Evolutionary conservation across 2,797 vertebrate species (phyloP), one percentile per base, ranked within the genome.

Genomic region (Enteromius argenteus): DNA sequence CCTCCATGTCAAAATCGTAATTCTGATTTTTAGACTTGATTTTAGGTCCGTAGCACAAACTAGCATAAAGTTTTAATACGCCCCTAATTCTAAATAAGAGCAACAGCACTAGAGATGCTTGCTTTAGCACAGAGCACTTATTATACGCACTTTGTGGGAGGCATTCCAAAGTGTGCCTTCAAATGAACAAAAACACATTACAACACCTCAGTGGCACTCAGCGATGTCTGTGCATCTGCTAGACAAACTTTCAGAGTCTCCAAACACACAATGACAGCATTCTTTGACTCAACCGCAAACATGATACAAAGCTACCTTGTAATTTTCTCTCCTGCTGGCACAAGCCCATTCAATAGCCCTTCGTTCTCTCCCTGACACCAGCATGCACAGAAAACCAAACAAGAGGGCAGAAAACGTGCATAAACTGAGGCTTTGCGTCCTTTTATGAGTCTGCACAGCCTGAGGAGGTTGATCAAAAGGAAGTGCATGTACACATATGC

Each of bases 181-280:
- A 60, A 35, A 49, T 64, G 42, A 73, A 53, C 58, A 75, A 74
- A 74, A 67, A 66, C 44, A 51, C 46, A 67, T 37, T 21, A 53
- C 71, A 30, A 49, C 44, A 66, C 71, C 72, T 68, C 6, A 71
- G 13, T 5, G 35, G 81, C 44, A 56, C 81, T 32, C 60, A 21
- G 8, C 11, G n/a, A 75, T 75, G 44, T 83, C 73, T 76, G 73
- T 67, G 46, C 32, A 56, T 68, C 73, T 77, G 62, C 73, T 23
- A 67, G 17, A 44, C 73, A 77, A 83, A 58, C 39, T 4, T 23
- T 44, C 37, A 13, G 49, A 14, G 23, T 67, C 64, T 69, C 37
- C 23, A 8, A 32, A 69, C 73, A 32, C 73, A 83, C 81, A 83
- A 83, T 68, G 66, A 75, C 62, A 76, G 64, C 81, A 77, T 77